Evolutionary conservation across 2,888 invertebrate species (phyloP).

Genomic region (Microctonus aethiopoides): DNA sequence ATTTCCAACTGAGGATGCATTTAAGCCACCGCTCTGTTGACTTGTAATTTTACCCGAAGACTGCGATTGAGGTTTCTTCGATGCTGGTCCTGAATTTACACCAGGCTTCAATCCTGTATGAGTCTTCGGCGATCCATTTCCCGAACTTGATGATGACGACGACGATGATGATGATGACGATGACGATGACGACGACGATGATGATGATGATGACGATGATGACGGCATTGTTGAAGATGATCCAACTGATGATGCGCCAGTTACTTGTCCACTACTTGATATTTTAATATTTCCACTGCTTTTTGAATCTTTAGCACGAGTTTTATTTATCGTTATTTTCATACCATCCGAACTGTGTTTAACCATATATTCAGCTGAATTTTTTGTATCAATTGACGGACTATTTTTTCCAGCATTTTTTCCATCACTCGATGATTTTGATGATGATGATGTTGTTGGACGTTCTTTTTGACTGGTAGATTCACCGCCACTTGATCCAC

Average conservation of each 20-base stretch:
- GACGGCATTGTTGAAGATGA: conserved; percentile 59
- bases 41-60: conserved; percentile 56
- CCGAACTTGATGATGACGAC: conserved; percentile 47
- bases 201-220: conserved; percentile 18
- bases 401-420: conserved; percentile 55
- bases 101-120: conserved; percentile 88
- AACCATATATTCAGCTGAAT: conserved; percentile 85
- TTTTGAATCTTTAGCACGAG: conserved; percentile 79
- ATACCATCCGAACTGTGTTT: conserved; percentile 90
- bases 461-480: conserved; percentile 52
- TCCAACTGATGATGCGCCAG: conserved; percentile 61
- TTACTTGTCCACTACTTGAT: conserved; percentile 49
- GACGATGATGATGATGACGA: conserved; percentile 63
- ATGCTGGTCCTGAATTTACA: conserved; percentile 87
- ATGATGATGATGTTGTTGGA: conserved; percentile 59
- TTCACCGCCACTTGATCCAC: conserved; percentile 48
- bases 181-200: conserved; percentile 53
- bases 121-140: conserved; percentile 78
- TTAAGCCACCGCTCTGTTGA: conserved; percentile 50
- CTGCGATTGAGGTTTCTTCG: conserved; percentile 78
- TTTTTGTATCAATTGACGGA: conserved; percentile 70
- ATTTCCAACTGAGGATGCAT: conserved; percentile 56
- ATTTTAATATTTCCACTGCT: conserved; percentile 56
- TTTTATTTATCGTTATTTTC: conserved; percentile 92
- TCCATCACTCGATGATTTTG: conserved; percentile 56